Percentiles rank a stretch among this genome's conserved stretches.
Conservation (phyloP, 1,140 invertebrate species). For the Brachionus koreanus region DNA sequence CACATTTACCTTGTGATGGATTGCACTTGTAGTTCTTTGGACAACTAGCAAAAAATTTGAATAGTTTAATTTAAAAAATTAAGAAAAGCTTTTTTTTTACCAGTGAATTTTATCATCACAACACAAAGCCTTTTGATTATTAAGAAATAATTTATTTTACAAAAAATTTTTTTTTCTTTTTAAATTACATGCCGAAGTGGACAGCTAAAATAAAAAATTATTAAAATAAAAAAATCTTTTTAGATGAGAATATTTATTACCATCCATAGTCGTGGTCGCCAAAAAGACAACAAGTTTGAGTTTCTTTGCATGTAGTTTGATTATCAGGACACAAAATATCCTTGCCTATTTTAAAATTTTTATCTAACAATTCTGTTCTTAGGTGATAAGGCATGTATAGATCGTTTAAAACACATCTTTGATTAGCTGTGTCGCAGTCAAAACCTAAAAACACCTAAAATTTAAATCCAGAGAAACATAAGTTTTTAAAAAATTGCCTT, state of each 20-base stretch:
- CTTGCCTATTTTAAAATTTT: neutral
- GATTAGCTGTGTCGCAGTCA: neutral
- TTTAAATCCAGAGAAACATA: neutral
- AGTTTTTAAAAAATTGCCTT: conserved; percentile 1
- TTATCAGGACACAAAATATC: conserved; percentile 41
- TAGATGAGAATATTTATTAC: neutral
- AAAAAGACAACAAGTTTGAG: conserved; percentile 40
- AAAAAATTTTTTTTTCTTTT: neutral
- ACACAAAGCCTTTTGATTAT: conserved; percentile 7
- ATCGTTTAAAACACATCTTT: neutral
- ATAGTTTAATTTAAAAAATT: neutral
- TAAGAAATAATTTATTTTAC: neutral
- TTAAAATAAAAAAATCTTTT: neutral
- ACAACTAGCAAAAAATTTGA: neutral
- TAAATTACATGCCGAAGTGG: conserved; percentile 16
- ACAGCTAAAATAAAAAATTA: neutral
- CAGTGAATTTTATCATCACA: conserved; percentile 40
- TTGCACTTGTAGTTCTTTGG: conserved; percentile 37
- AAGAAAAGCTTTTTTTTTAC: neutral
- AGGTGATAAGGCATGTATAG: neutral
- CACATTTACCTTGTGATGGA: conserved; percentile 37
- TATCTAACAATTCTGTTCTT: neutral
- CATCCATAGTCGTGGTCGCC: conserved; percentile 29
- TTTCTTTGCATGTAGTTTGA: conserved; percentile 29
- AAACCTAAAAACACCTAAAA: neutral